A percentile compares a stretch with the other conserved stretches of the same genome.
Evolutionary conservation across 2,113 vertebrate species (phyloP).

Genomic region (Aleadryas rufinucha): DNA sequence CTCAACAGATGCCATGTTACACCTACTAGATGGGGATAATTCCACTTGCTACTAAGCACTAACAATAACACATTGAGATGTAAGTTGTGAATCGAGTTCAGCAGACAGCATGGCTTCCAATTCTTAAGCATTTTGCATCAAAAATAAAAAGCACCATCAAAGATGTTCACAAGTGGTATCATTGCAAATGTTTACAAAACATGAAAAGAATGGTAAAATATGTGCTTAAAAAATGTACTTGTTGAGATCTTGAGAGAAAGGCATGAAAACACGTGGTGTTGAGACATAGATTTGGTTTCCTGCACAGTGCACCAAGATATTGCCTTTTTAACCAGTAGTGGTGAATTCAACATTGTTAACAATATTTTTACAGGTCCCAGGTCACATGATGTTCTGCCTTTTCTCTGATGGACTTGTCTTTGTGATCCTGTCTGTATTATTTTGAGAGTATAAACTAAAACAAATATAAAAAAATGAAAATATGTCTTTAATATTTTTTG

Average conservation of each 20-base stretch:
- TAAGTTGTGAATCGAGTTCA: slow-evolving; percentile 43
- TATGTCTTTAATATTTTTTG: neutral
- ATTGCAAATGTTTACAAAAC: slow-evolving; percentile 58
- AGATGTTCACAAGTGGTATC: slow-evolving; percentile 44
- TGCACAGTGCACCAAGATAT: neutral
- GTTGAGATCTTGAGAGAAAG: slow-evolving; percentile 26
- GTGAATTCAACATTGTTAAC: rapidly evolving
- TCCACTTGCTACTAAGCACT: slow-evolving; percentile 15
- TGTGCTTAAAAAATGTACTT: slow-evolving; percentile 23
- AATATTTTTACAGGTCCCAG: neutral
- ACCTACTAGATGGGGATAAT: slow-evolving; percentile 22
- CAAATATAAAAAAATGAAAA: neutral
- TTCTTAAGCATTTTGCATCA: slow-evolving; percentile 46
- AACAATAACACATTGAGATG: slow-evolving; percentile 46
- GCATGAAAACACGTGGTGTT: neutral
- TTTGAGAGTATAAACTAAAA: neutral
- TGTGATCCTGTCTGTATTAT: neutral
- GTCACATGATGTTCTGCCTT: neutral
- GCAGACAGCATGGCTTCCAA: slow-evolving; percentile 43
- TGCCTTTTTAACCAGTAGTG: neutral
- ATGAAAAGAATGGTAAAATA: slow-evolving; percentile 59
- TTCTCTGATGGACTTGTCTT: neutral
- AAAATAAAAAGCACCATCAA: slow-evolving; percentile 62
- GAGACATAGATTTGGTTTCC: neutral
- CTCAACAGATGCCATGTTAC: slow-evolving; percentile 39